A percentile compares a stretch with the other conserved stretches of the same genome.
Evolutionary conservation across 2,113 vertebrate genomes (phyloP).

Genomic region (Neodon shergylaensis): DNA sequence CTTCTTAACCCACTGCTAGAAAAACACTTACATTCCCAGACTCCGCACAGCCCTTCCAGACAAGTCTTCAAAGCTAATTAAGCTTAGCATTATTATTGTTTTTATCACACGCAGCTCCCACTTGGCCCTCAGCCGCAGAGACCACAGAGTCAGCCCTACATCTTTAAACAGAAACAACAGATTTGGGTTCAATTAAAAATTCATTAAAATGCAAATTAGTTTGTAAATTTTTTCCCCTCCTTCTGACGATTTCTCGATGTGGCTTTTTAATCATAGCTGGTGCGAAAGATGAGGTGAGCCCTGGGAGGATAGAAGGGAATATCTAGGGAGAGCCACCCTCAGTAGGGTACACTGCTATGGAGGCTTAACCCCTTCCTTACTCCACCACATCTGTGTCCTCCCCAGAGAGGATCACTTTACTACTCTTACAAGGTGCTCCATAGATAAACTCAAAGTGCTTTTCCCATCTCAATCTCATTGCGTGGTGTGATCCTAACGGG

Average conservation of each 20-base stretch:
- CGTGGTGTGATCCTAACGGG: slow-evolving; percentile 59
- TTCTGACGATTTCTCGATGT: slow-evolving; percentile 82
- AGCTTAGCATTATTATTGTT: slow-evolving; percentile 88
- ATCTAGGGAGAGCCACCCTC: not conserved
- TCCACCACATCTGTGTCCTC: not conserved
- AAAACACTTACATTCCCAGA: slow-evolving; percentile 20
- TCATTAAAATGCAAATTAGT: slow-evolving; percentile 92
- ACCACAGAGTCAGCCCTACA: slow-evolving; percentile 87
- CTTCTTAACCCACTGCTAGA: not conserved
- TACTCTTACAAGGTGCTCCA: not conserved
- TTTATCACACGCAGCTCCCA: slow-evolving; percentile 88
- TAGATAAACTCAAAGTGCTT: not conserved
- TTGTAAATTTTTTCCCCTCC: slow-evolving; percentile 80
- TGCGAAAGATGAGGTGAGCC: slow-evolving; percentile 78
- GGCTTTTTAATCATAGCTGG: slow-evolving; percentile 82
- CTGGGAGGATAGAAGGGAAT: slow-evolving; percentile 32
- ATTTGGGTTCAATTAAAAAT: slow-evolving; percentile 92
- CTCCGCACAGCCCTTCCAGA: slow-evolving; percentile 70
- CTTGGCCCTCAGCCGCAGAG: slow-evolving; percentile 85
- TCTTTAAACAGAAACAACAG: slow-evolving; percentile 92
- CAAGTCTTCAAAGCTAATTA: slow-evolving; percentile 87
- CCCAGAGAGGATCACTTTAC: not conserved
- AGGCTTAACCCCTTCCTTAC: slow-evolving; percentile 42
- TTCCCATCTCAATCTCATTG: slow-evolving; percentile 24
- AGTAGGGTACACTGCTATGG: not conserved